Conservation (phyloP, 1,140 invertebrate species). For the Papilio xuthus region DNA sequence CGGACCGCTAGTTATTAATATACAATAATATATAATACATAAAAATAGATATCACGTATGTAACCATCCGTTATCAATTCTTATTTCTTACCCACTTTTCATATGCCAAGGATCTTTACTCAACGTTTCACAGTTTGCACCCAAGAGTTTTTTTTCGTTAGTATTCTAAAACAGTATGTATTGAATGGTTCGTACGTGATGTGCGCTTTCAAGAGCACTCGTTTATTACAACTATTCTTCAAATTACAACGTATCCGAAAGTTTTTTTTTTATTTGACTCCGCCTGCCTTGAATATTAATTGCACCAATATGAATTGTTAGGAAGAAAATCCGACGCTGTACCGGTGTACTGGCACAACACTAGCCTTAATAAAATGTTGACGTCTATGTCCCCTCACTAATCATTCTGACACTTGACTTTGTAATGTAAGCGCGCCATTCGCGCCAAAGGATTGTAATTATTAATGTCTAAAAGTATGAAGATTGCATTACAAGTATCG, state of each 20-base stretch:
- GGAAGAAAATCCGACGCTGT: no score
- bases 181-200: slow-evolving; percentile 25
- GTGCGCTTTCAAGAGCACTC: background rate
- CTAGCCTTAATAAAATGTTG: no score
- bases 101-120: background rate
- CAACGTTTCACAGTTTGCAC: slow-evolving; percentile 1
- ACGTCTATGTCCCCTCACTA: no score
- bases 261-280: background rate
- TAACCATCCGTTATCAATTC: background rate
- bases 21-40: no score
- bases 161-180: slow-evolving; percentile 20
- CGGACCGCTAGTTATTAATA: no score
- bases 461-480: no score
- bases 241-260: slow-evolving; percentile 17
- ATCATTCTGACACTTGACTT: no score
- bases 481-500: background rate
- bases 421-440: no score
- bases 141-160: slow-evolving; percentile 25
- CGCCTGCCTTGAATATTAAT: background rate
- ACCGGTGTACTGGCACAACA: no score
- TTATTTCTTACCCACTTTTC: background rate
- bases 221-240: slow-evolving; percentile 24
- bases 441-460: no score
- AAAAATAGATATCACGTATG: background rate
- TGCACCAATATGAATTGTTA: background rate